Evolutionary conservation across 2,888 invertebrate genomes (phyloP).

Genomic region (Lasioglossum malachurum): DNA sequence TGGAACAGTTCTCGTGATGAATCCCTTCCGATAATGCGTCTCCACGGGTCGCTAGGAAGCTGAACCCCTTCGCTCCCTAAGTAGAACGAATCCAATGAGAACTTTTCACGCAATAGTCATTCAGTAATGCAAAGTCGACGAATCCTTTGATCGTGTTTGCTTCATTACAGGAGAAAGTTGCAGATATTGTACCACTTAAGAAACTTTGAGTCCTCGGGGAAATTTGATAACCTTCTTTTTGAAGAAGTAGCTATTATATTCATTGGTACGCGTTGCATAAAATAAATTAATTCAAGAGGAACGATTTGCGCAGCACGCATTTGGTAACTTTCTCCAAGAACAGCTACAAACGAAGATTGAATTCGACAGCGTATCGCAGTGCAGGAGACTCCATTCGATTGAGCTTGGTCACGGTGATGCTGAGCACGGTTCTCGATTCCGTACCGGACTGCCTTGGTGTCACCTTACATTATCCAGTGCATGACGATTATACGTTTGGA

Average conservation of each 20-base stretch:
- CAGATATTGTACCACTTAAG: neutral
- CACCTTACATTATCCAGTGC: constrained; percentile 77
- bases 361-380: constrained; percentile 8
- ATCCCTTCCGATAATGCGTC: neutral
- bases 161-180: neutral
- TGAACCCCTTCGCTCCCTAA: neutral
- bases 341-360: neutral
- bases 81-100: neutral
- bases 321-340: neutral
- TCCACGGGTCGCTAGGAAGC: constrained; percentile 10
- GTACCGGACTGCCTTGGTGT: constrained; percentile 73
- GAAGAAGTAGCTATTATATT: neutral
- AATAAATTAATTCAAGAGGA: neutral
- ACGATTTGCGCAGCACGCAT: neutral
- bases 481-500: constrained; percentile 73
- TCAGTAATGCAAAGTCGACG: neutral
- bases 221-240: neutral
- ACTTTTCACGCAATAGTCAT: neutral
- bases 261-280: neutral
- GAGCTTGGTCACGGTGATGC: constrained; percentile 27
- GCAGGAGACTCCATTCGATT: constrained; percentile 6
- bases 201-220: neutral
- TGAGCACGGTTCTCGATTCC: constrained; percentile 57
- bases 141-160: neutral
- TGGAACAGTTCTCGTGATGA: constrained; percentile 21